Evolutionary conservation across 2,113 vertebrate species (phyloP).

Genomic region (Paedocypris sp.): DNA sequence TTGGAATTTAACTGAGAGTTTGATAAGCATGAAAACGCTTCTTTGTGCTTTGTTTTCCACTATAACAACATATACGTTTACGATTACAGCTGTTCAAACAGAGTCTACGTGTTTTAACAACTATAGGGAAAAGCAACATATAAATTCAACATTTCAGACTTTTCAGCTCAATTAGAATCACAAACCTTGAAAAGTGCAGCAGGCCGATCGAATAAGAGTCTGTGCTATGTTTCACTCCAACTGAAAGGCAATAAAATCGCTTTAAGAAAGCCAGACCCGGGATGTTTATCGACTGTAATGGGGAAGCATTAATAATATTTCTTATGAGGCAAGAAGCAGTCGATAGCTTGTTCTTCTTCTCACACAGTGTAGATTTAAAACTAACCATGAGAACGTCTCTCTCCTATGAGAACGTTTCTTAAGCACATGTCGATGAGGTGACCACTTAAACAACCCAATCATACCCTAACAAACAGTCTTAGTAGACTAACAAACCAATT

Average conservation of each 20-base stretch:
- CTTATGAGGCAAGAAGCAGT: conserved; percentile 58
- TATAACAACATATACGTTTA: background rate
- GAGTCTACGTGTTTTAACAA: conserved; percentile 14
- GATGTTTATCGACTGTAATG: conserved; percentile 60
- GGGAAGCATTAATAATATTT: conserved; percentile 55
- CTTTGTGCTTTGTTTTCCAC: too few species aligned
- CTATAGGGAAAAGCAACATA: conserved; percentile 2
- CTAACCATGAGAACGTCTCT: conserved; percentile 51
- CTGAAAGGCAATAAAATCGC: conserved; percentile 26
- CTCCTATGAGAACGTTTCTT: too few species aligned
- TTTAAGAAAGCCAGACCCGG: conserved; percentile 40
- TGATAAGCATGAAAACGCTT: background rate
- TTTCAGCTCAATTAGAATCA: conserved; percentile 8
- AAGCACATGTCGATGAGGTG: too few species aligned
- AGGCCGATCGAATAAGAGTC: background rate
- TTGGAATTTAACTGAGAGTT: too few species aligned
- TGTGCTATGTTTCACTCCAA: conserved; percentile 3
- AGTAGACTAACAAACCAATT: conserved; percentile 49
- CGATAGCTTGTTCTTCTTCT: conserved; percentile 47
- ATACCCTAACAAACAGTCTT: too few species aligned
- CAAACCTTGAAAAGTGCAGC: background rate
- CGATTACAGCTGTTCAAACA: conserved; percentile 13
- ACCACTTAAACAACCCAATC: too few species aligned
- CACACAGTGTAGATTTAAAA: conserved; percentile 53
- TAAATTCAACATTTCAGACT: conserved; percentile 7